A percentile compares a stretch with the other conserved stretches of the same genome.
These are phyloP conservation scores for Scomber colias DNA, from an alignment of 2,113 vertebrate genomes.

Conservation along the genomic window DNA sequence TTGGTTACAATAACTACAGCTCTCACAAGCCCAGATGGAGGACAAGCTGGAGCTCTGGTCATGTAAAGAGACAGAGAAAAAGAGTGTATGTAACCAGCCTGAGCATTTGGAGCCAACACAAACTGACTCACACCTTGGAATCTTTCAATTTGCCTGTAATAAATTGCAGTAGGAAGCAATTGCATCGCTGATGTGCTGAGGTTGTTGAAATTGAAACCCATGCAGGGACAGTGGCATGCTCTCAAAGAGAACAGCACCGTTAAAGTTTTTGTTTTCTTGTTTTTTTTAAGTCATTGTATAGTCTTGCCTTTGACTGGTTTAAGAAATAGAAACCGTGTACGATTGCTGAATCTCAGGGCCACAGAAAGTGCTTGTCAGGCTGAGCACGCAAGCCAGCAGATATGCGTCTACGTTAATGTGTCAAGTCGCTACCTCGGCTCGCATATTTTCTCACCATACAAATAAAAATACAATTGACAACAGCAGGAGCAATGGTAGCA, in stretches of 20 bases:
- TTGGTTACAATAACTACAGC: conserved; percentile 57
- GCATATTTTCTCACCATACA: conserved; percentile 34
- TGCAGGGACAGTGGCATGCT: conserved; percentile 61
- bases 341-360: conserved; percentile 25
- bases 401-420: conserved; percentile 21
- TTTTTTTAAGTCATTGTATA: conserved; percentile 10
- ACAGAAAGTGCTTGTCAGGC: conserved; percentile 32
- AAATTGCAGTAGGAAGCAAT: conserved; percentile 79
- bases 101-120: conserved; percentile 61
- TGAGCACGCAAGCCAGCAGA: conserved; percentile 33
- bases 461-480: conserved; percentile 27
- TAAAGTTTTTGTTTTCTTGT: too few relatives aligned
- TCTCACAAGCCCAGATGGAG: conserved; percentile 43
- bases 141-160: conserved; percentile 78
- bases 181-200: conserved; percentile 76
- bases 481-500: conserved; percentile 18
- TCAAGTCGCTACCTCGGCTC: conserved; percentile 38
- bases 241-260: conserved; percentile 55
- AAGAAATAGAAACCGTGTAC: conserved; percentile 66
- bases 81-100: conserved; percentile 30
- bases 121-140: conserved; percentile 78
- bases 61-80: conserved; percentile 29
- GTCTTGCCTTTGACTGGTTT: conserved; percentile 53
- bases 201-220: conserved; percentile 79
- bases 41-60: conserved; percentile 26